Evolutionary conservation across 2,113 vertebrate species (phyloP), one percentile per base, ranked within the genome.

Genomic region (Penelope pileata): DNA sequence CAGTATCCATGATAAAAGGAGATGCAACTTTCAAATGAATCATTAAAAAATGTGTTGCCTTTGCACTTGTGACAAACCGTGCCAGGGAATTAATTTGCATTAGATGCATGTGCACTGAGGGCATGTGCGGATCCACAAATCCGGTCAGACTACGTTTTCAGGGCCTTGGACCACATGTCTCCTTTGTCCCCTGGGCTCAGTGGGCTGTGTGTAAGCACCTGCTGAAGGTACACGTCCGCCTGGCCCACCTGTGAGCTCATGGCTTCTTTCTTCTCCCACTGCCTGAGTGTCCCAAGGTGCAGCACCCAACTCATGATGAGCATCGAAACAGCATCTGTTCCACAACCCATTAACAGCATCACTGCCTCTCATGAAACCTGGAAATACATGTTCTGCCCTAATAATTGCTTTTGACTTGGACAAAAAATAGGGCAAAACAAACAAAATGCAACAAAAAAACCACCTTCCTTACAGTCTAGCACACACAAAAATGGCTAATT

Each of bases 211-310:
- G 79, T 6, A 7, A 48, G 73, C 12, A n/a, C 34, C 40, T 56
- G 26, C 26, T 54, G 47, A 36, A 48, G 53, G 38, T 7, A n/a
- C 34, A 1, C 2, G 6, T 53, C 51, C 29, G 29, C 15, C 14
- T 1, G 1, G 26, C 10, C 42, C 42, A 51, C 16, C 58, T 7
- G 3, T 4, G 29, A 54, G 12, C 17, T 10, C 1, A 0, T 14
- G 27, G 10, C 29, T 72, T 32, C 32, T 30, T 58, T 64, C 67
- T 50, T 50, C 30, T 14, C 42, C 36, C 36, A 56, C 38, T 56
- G 42, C 48, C 15, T 10, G 43, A 32, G 27, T 47, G 70, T n/a
- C 38, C 7, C 18, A 9, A 10, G 30, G 12, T 13, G 60, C 54
- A 50, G 26, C 1, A 1, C n/a, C 8, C 2, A 12, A 22, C 36